A percentile compares a stretch with the other conserved stretches of the same genome.
phyloP scores from a whole-genome alignment of 2,113 vertebrate species.

The Neopipo cinnamomea region DNA sequence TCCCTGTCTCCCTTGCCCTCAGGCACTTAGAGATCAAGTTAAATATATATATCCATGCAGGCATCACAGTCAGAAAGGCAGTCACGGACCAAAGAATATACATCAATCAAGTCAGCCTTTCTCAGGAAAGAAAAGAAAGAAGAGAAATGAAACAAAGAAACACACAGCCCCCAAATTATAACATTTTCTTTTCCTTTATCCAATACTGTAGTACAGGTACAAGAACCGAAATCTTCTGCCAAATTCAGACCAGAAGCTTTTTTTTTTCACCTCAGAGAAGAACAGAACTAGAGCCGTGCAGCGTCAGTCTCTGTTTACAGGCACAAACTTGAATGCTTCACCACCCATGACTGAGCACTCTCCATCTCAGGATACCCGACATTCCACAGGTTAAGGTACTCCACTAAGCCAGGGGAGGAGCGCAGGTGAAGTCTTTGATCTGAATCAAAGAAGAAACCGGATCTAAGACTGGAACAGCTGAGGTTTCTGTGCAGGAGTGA shows the following conservation, averaged over 20 bases:
- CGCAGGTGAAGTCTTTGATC: not conserved
- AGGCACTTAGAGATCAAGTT: not conserved
- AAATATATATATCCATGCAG: not conserved
- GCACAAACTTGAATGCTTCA: not conserved
- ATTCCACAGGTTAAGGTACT: not conserved
- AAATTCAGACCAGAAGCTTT: not conserved
- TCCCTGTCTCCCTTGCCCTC: not conserved
- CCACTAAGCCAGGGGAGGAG: not conserved
- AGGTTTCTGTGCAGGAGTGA: not conserved
- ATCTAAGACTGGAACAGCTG: not conserved
- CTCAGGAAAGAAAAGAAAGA: not conserved
- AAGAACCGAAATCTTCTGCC: not conserved
- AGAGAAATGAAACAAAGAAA: too few species aligned
- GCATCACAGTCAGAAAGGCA: not conserved
- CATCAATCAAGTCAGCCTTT: not conserved
- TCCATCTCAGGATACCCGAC: not conserved
- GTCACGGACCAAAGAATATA: not conserved
- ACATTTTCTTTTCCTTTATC: not conserved
- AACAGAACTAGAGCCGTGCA: not conserved
- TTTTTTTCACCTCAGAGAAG: not conserved
- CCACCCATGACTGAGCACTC: not conserved
- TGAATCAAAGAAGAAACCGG: not conserved
- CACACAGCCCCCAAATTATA: too few species aligned
- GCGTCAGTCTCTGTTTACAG: not conserved
- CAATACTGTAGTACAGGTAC: not conserved